Evolutionary conservation across 2,888 invertebrate genomes (phyloP).

Genomic region (Mythimna ferrago): DNA sequence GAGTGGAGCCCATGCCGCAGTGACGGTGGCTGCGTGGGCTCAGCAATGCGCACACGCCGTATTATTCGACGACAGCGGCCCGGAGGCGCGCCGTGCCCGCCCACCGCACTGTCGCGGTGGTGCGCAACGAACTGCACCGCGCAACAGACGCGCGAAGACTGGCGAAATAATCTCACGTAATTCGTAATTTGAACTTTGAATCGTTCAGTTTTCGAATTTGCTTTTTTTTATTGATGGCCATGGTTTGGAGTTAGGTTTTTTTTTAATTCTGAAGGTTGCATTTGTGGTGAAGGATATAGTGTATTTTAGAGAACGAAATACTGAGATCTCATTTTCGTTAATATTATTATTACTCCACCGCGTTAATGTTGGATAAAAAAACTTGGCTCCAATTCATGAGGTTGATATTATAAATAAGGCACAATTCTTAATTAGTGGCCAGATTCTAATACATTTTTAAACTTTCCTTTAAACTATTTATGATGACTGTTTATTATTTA

Average conservation of each 20-base stretch:
- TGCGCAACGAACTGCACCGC: slow-evolving; percentile 93
- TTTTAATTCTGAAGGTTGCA: background rate
- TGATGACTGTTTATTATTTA: slow-evolving; percentile 72
- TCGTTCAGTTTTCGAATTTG: slow-evolving; percentile 41
- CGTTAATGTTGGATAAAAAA: slow-evolving; percentile 14
- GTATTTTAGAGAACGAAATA: background rate
- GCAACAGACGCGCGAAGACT: slow-evolving; percentile 74
- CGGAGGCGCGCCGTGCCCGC: slow-evolving; percentile 96
- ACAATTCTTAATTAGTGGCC: slow-evolving; percentile 54
- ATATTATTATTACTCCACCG: background rate
- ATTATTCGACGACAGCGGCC: slow-evolving; percentile 94
- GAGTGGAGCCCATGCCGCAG: slow-evolving; percentile 97
- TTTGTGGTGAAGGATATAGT: background rate
- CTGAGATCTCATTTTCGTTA: too few relatives aligned
- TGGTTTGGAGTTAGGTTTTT: slow-evolving; percentile 46
- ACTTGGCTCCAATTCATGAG: slow-evolving; percentile 37
- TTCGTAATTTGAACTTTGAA: slow-evolving; percentile 55
- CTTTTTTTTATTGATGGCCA: slow-evolving; percentile 28
- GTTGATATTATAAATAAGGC: slow-evolving; percentile 39
- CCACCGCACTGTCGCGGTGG: slow-evolving; percentile 96
- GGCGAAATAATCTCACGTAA: slow-evolving; percentile 88
- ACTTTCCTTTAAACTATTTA: slow-evolving; percentile 61
- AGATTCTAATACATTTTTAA: slow-evolving; percentile 45
- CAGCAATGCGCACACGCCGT: slow-evolving; percentile 95
- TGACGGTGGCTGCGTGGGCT: slow-evolving; percentile 97